A percentile compares a stretch with the other conserved stretches of the same genome.
These are phyloP conservation scores for Agonopterix heracliana DNA, from an alignment of 2,888 invertebrate species.

Conservation along the genomic window DNA sequence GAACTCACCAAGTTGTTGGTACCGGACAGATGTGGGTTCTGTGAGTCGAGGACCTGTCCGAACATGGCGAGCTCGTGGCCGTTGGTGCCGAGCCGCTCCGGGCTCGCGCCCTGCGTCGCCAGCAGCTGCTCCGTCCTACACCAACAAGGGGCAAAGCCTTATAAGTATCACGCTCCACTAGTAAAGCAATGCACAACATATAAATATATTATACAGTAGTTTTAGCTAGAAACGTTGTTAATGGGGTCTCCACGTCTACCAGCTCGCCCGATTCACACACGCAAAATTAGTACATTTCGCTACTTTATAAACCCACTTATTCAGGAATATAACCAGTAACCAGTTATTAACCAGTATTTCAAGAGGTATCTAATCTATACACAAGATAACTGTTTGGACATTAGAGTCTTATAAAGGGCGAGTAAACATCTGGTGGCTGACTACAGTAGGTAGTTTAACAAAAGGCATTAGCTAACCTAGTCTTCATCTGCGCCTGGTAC, in stretches of 20 bases:
- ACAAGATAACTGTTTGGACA: too few species aligned
- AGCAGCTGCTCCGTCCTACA: slow-evolving; percentile 69
- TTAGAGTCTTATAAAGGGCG: too few species aligned
- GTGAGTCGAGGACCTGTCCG: slow-evolving; percentile 85
- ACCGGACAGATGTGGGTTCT: slow-evolving; percentile 74
- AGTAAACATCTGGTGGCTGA: too few species aligned
- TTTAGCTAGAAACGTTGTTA: too few species aligned
- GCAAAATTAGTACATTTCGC: too few species aligned
- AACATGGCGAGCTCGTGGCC: slow-evolving; percentile 83
- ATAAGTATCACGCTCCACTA: slow-evolving; percentile 25
- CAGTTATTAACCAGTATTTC: too few species aligned
- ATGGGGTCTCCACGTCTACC: too few species aligned
- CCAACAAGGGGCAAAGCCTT: slow-evolving; percentile 25
- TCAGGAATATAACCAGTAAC: too few species aligned
- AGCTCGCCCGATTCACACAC: too few species aligned
- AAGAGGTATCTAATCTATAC: too few species aligned
- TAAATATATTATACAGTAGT: too few species aligned
- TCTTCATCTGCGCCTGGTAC: slow-evolving; percentile 77
- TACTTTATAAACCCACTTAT: too few species aligned
- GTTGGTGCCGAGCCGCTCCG: slow-evolving; percentile 77
- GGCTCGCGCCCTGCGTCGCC: slow-evolving; percentile 69
- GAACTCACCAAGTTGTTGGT: slow-evolving; percentile 70
- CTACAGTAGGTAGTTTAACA: neutral
- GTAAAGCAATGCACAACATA: slow-evolving; percentile 4
- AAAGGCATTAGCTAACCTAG: slow-evolving; percentile 54